Conservation (phyloP, 1,140 invertebrate genomes). For the Drosophila bocki region DNA sequence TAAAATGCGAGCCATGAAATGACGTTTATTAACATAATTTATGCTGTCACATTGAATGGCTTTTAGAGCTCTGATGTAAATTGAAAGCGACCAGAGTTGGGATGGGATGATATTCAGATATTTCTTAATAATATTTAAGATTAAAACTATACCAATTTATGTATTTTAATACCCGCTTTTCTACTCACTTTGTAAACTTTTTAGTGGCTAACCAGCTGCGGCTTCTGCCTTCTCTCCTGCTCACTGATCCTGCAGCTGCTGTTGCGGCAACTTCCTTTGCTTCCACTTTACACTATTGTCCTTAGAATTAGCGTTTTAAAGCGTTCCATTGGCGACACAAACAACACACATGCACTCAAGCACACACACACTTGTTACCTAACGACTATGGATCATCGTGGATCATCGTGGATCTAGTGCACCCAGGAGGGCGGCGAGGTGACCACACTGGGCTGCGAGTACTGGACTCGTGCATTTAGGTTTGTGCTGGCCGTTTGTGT, state of each 20-base stretch:
- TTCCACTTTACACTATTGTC: slow-evolving; percentile 70
- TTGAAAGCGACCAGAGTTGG: slow-evolving; percentile 53
- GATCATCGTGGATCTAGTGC: slow-evolving; percentile 86
- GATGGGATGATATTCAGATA: background rate
- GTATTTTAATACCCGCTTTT: background rate
- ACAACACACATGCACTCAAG: slow-evolving; percentile 23
- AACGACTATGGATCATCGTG: slow-evolving; percentile 19
- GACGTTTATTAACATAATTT: slow-evolving; percentile 84
- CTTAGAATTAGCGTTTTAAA: slow-evolving; percentile 69
- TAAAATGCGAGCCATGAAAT: slow-evolving; percentile 77
- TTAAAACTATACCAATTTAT: background rate
- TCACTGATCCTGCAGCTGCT: slow-evolving; percentile 34
- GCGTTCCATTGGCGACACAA: slow-evolving; percentile 62
- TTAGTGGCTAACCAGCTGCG: slow-evolving; percentile 69
- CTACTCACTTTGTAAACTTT: slow-evolving; percentile 80
- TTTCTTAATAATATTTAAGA: background rate
- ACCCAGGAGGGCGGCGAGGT: slow-evolving; percentile 89
- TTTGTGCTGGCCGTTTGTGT: slow-evolving; percentile 69
- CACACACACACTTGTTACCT: slow-evolving; percentile 14
- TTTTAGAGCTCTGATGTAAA: slow-evolving; percentile 69
- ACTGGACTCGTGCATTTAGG: slow-evolving; percentile 79
- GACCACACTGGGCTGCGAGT: slow-evolving; percentile 86
- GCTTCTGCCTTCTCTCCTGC: slow-evolving; percentile 17
- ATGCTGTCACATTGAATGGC: slow-evolving; percentile 81
- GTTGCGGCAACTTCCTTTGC: slow-evolving; percentile 14